These are phyloP conservation scores for Plectrocnemia conspersa DNA, from an alignment of 1,140 invertebrate genomes.

Conservation along the genomic window DNA sequence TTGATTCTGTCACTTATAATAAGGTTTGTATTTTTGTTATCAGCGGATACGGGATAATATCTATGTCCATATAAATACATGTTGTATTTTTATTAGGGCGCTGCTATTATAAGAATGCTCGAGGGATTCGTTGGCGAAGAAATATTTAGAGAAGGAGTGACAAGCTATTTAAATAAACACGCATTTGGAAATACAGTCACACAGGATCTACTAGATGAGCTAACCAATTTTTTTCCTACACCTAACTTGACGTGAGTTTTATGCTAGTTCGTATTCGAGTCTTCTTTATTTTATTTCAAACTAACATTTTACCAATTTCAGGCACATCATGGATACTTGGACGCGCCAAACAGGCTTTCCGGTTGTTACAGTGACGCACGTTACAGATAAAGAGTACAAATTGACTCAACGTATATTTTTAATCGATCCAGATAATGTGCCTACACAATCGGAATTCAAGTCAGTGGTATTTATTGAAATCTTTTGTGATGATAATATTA, in stretches of 20 bases:
- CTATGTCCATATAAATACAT: background rate
- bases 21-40: conserved; percentile 59
- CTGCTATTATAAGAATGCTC: conserved; percentile 85
- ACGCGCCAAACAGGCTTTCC: conserved; percentile 90
- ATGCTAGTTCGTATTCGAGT: conserved; percentile 1
- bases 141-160: conserved; percentile 69
- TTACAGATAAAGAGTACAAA: conserved; percentile 48
- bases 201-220: conserved; percentile 68
- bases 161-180: conserved; percentile 67
- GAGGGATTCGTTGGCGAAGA: conserved; percentile 74
- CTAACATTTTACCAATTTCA: conserved; percentile 37
- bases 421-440: conserved; percentile 55
- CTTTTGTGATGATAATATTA: conserved; percentile 19
- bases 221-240: conserved; percentile 11
- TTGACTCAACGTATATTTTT: conserved; percentile 73
- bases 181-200: conserved; percentile 75
- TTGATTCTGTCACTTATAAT: conserved; percentile 87
- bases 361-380: conserved; percentile 59
- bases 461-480: conserved; percentile 40
- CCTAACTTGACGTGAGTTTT: conserved; percentile 40
- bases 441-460: conserved; percentile 56
- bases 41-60: conserved; percentile 3
- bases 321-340: conserved; percentile 86
- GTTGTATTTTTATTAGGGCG: conserved; percentile 59
- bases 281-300: background rate